These are phyloP conservation scores for Eulemur albifrons DNA, from an alignment of 2,797 vertebrate genomes.

Conservation along the genomic window DNA sequence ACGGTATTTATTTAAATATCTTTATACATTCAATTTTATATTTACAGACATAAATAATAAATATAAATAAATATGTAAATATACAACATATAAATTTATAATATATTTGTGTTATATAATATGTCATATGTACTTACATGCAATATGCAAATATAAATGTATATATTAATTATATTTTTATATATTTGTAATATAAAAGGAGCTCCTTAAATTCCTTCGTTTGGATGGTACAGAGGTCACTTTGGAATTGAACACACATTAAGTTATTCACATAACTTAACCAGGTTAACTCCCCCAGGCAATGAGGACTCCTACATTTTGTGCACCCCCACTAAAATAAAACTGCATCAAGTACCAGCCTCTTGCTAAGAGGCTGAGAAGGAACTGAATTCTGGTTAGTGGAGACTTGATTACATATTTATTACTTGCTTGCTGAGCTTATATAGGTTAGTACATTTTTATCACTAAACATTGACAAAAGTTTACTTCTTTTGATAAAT, in stretches of 20 bases:
- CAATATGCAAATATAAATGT: not conserved
- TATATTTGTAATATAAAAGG: not conserved
- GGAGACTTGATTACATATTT: not conserved
- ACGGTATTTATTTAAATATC: not conserved
- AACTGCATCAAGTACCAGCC: not conserved
- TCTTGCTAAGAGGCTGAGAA: not conserved
- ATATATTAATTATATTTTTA: not conserved
- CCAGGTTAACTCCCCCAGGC: not conserved
- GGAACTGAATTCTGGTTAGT: not conserved
- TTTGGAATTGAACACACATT: not conserved
- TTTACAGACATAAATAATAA: not conserved
- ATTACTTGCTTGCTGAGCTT: not conserved
- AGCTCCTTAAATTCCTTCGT: not conserved
- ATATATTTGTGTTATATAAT: not conserved
- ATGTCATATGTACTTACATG: not conserved
- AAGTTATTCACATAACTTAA: not conserved
- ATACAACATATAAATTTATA: not conserved
- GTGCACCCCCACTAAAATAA: not conserved
- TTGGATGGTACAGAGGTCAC: not conserved
- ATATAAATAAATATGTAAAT: not conserved
- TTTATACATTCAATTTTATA: not conserved
- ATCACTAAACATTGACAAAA: not conserved
- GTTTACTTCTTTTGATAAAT: not conserved
- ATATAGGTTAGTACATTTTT: not conserved
- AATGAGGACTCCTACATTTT: not conserved